These are phyloP conservation scores for Teleiodes luculella DNA, from an alignment of 2,888 invertebrate species.

Conservation along the genomic window DNA sequence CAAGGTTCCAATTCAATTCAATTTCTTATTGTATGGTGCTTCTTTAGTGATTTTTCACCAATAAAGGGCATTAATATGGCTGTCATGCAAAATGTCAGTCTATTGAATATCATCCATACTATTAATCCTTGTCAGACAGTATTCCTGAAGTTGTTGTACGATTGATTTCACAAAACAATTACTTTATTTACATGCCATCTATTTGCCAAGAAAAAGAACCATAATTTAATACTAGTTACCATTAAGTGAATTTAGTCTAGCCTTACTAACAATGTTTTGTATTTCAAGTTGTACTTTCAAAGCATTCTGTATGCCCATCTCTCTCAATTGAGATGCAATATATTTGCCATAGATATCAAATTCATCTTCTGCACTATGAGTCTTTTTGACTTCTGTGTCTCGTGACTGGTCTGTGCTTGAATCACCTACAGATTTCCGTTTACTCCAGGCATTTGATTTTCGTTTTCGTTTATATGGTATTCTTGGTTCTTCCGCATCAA, in stretches of 20 bases:
- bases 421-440: background rate
- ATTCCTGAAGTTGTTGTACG: no score
- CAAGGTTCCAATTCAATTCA: no score
- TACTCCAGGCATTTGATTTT: background rate
- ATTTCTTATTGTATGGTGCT: no score
- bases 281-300: slow-evolving; percentile 51
- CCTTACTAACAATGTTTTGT: slow-evolving; percentile 53
- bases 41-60: no score
- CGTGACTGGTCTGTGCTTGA: background rate
- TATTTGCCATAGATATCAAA: slow-evolving; percentile 63
- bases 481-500: background rate
- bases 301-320: slow-evolving; percentile 50
- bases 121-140: no score
- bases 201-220: no score
- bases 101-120: no score
- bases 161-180: no score
- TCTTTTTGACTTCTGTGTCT: background rate
- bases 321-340: slow-evolving; percentile 53
- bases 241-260: slow-evolving; percentile 27
- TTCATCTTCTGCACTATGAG: slow-evolving; percentile 45
- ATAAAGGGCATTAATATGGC: no score
- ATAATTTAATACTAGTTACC: background rate
- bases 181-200: no score
- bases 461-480: background rate
- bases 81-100: no score